Base-by-base conservation (phyloP, 2,888 invertebrate genomes). In the Callosobruchus maculatus region DNA sequence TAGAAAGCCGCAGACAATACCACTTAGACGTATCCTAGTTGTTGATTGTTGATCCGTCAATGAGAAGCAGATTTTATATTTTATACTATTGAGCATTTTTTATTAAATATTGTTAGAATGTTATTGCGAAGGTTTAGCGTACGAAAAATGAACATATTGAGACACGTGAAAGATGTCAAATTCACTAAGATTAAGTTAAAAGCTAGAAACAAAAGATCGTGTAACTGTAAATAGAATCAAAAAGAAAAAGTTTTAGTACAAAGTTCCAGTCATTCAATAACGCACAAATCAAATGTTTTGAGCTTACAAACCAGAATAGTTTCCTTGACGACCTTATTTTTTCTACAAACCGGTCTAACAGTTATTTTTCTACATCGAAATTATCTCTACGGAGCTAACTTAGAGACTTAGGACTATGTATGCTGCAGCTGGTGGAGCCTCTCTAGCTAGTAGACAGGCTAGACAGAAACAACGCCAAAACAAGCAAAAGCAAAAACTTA, bases 401-500 rank as follows among this genome's bases (percentile, higher is more conserved):
- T 21, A 22, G 78, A 83, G 79, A 78, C 81, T 80, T 79, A 80
- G 78, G 80, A 82, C 81, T 75, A 95, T 95, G 95, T 95, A 95
- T 91, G 95, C 95, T 86, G 95, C 95, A 86, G 95, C 95, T 86
- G 95, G 95, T 87, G 95, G 95, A 87, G 94, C 95, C 85, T 94
- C 94, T 85, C 90, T 95, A 88, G 95, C 95, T 87, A 94, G 93
- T 89, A 92, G 95, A 85, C 93, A 93, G 89, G 93, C 93, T 80
- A 88, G 91, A 76, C 89, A 90, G 84, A 88, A 89, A 72, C 89
- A 90, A 84, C 88, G 88, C 72, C 87, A 87, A 80, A 86, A 85
- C 79, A 88, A 87, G 82, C 88, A 89, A 75, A 78, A 87, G 81
- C 87, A 88, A 80, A 87, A 88, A 81, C 80, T 81, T 79, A 87